Evolutionary conservation across 2,113 vertebrate genomes (phyloP).

Genomic region (Rynchops niger): DNA sequence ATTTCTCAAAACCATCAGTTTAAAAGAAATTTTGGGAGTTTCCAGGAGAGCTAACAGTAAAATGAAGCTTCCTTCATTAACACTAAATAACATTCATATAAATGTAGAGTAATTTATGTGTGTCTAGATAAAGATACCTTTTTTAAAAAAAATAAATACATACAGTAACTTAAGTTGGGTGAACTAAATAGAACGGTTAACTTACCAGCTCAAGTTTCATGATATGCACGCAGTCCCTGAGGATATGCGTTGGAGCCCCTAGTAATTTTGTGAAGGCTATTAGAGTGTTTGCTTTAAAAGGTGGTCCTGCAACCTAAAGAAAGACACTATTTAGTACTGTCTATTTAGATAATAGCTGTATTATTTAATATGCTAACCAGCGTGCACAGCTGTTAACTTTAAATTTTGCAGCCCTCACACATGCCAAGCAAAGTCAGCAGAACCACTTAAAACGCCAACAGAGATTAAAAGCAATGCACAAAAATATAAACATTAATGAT

Average conservation of each 20-base stretch:
- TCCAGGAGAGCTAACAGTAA: background rate
- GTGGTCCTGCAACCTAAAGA: slow-evolving; percentile 93
- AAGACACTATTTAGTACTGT: slow-evolving; percentile 38
- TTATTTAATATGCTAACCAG: background rate
- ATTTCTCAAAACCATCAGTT: background rate
- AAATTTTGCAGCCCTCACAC: background rate
- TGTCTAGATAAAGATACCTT: background rate
- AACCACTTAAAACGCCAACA: background rate
- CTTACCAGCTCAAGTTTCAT: slow-evolving; percentile 98
- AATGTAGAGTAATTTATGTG: background rate
- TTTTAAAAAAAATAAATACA: background rate
- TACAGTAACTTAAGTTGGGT: background rate
- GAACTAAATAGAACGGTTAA: background rate
- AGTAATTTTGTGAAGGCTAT: slow-evolving; percentile 98
- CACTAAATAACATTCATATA: background rate
- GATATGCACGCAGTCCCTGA: slow-evolving; percentile 97
- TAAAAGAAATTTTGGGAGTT: background rate
- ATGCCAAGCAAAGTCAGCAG: background rate
- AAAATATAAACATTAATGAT: background rate
- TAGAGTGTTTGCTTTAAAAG: slow-evolving; percentile 98
- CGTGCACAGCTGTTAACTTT: background rate
- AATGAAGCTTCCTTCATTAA: background rate
- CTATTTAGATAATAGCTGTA: background rate
- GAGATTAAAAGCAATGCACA: background rate
- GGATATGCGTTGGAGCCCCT: slow-evolving; percentile 94